Evolutionary conservation across 2,888 invertebrate genomes (phyloP), one percentile per base, ranked within the genome.

Genomic region (Dryomyza anilis): DNA sequence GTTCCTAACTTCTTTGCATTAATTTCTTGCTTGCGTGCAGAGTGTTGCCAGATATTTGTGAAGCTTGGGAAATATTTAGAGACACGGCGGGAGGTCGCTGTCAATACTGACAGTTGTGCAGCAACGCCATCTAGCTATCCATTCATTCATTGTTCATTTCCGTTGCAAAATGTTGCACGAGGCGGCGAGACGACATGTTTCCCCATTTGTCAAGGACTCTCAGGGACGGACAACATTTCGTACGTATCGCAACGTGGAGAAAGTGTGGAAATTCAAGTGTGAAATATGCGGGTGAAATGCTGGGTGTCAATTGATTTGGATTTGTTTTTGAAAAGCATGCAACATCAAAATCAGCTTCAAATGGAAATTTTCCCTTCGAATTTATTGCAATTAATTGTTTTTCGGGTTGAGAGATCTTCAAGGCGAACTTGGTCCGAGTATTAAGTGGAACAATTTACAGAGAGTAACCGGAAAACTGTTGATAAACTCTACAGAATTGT

Each of bases 251-350:
- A 43, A 39, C 30, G n/a, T n/a, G n/a, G n/a, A n/a, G n/a, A n/a
- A n/a, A n/a, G n/a, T n/a, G n/a, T n/a, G n/a, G 63, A 57, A 64
- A 68, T 66, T 67, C 67, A 59, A 67, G 45, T 64, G 63, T 70
- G 64, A 69, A 70, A 53, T 68, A 69, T 74, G 76, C 72, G 73
- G 71, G 74, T 70, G 70, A 69, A 68, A 69, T 3, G 3, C 7
- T 39, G 12, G 39, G 39, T 39, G 39, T 39, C n/a, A 39, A n/a
- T n/a, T n/a, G n/a, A n/a, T n/a, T n/a, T n/a, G n/a, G n/a, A n/a
- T n/a, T 39, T 39, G 39, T n/a, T 39, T 23, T 12, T 58, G 27
- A 55, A 25, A 55, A 14, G 33, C 61, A 50, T 52, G 57, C 29
- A 27, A 58, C 52, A 53, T 63, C 46, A 14, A 36, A 53, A 61